Conservation (phyloP, 2,113 vertebrate species). For the Uropsilus gracilis region DNA sequence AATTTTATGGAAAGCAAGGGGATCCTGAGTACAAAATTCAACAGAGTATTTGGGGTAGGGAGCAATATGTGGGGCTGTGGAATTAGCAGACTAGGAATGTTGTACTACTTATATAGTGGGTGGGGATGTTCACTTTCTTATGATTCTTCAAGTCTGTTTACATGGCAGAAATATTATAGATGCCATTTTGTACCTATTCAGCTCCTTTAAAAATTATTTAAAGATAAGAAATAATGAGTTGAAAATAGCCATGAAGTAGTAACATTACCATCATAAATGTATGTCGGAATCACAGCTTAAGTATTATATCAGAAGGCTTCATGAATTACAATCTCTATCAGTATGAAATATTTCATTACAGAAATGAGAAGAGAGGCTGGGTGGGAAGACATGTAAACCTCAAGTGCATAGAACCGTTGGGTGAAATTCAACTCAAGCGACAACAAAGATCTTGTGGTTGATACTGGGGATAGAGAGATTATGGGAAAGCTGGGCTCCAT, state of each 20-base stretch:
- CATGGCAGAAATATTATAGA: background rate
- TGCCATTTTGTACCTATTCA: too few species aligned
- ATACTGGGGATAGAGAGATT: background rate
- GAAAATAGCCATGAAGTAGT: too few species aligned
- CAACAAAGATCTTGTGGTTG: background rate
- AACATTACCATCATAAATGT: background rate
- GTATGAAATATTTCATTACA: background rate
- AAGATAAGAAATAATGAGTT: background rate
- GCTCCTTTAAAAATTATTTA: background rate
- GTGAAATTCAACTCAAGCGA: background rate
- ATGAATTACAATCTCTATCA: background rate
- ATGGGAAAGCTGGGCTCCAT: rapidly evolving
- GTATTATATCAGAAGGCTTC: background rate
- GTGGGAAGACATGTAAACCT: background rate
- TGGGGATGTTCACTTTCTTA: background rate
- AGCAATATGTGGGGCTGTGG: background rate
- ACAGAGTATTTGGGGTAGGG: background rate
- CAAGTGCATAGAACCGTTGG: background rate
- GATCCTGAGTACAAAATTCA: background rate
- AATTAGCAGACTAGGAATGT: background rate
- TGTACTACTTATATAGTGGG: rapidly evolving
- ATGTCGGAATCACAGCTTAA: background rate
- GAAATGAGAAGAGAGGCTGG: background rate
- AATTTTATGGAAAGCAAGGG: background rate
- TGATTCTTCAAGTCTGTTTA: background rate